phyloP scores from a whole-genome alignment of 2,113 vertebrate genomes.

The Columbina picui region DNA sequence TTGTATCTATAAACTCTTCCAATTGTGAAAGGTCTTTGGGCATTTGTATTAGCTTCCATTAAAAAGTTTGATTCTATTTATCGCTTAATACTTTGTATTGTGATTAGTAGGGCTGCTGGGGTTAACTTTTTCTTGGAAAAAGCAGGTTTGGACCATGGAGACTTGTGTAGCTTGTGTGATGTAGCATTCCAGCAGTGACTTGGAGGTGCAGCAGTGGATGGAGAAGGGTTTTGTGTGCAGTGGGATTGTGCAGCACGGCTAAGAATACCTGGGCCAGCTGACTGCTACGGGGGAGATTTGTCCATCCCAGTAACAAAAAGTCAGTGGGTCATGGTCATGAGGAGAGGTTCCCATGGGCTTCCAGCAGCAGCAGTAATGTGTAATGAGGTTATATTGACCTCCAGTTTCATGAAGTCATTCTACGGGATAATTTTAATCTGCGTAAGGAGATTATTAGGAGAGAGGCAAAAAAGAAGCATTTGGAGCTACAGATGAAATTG shows the following conservation, averaged over 20 bases:
- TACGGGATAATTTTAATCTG: neutral
- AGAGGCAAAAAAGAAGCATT: neutral
- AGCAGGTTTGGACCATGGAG: neutral
- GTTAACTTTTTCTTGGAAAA: neutral
- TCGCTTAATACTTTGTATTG: neutral
- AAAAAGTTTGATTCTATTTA: neutral
- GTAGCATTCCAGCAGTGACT: rapidly evolving
- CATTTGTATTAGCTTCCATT: neutral
- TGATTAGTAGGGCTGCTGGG: neutral
- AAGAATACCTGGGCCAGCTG: neutral
- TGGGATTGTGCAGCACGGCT: neutral
- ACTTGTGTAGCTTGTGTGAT: neutral
- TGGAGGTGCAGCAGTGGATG: neutral
- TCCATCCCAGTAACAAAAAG: neutral
- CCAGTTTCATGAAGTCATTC: neutral
- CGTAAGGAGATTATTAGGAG: neutral
- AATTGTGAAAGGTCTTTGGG: neutral
- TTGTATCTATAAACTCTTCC: neutral
- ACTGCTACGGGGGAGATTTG: neutral
- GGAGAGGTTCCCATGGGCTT: neutral
- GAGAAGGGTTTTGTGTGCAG: neutral
- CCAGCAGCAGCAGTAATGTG: neutral
- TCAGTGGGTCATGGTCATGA: neutral
- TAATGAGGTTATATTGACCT: neutral
- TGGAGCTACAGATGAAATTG: neutral